Base-by-base conservation (phyloP, 2,888 invertebrate genomes). In the Mesochorus sp. region DNA sequence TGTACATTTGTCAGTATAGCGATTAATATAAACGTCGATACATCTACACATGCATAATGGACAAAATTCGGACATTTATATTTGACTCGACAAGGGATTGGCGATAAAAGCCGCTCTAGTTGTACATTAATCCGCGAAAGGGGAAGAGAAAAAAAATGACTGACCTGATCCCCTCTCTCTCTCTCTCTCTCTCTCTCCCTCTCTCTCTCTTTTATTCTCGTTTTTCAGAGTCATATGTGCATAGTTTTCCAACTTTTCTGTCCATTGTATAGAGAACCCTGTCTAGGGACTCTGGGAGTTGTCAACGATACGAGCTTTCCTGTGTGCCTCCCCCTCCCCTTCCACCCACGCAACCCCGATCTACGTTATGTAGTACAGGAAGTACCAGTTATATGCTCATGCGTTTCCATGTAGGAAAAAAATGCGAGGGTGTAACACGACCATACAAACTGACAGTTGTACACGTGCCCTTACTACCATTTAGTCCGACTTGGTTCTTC, bases 31-130 rank as follows among this genome's bases (percentile, higher is more conserved):
- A n/a, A 55, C 21, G 24, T 42, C 26, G 19, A 44, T 47, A 28
- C 10, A 24, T n/a, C n/a, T 37, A 37, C 21, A 21, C 21, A 37
- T 49, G 10, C n/a, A n/a, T 59, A 59, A 21, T 31, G n/a, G 21
- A 0, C 17, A 57, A 80, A 81, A 81, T 82, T 83, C 71, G 49
- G 62, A 66, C 76, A 71, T 84, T 68, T 76, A 72, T 59, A 26
- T 78, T 80, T 57, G 67, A 61, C 72, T 51, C 74, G 74, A 76
- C 79, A 47, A 73, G 64, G 61, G 81, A 53, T 79, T 72, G 80
- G 78, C 83, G 83, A 85, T 85, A 85, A n/a, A n/a, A 82, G 80
- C 82, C 73, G 73, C 61, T 12, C 14, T 53, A 1, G 53, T 8
- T 14, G 14, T 17, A 53, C 37, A 31, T 47, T 47, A 62, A 62